A percentile compares a stretch with the other conserved stretches of the same genome.
These are phyloP conservation scores for Gadus chalcogrammus DNA, from an alignment of 2,113 vertebrate genomes.

Conservation along the genomic window DNA sequence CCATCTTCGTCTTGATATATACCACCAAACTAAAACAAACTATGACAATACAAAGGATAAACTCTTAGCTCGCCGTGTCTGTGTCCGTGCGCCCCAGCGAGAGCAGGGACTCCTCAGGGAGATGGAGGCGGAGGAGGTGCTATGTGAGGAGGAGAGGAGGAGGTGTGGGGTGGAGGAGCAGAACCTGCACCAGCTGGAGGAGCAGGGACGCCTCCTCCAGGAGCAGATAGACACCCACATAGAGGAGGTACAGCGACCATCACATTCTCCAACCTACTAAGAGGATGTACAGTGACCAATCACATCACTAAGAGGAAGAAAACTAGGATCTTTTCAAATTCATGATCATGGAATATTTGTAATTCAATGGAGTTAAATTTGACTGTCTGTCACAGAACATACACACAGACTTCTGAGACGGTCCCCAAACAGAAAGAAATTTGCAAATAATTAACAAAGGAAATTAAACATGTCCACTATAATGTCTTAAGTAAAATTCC, in stretches of 20 bases:
- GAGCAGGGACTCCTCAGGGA: slow-evolving; percentile 19
- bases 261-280: not conserved
- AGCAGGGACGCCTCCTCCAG: slow-evolving; percentile 28
- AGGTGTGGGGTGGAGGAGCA: slow-evolving; percentile 27
- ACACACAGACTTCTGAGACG: too few species aligned
- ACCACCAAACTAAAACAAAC: not conserved
- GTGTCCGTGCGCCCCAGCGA: slow-evolving; percentile 24
- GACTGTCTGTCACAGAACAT: too few species aligned
- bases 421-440: not conserved
- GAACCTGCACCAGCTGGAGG: slow-evolving; percentile 38
- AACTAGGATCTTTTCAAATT: too few species aligned
- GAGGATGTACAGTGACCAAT: too few species aligned
- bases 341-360: too few species aligned
- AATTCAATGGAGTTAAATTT: too few species aligned
- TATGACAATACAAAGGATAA: not conserved
- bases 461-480: not conserved
- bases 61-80: not conserved
- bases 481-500: not conserved
- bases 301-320: too few species aligned
- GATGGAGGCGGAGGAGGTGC: slow-evolving; percentile 15
- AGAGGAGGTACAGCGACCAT: slow-evolving; percentile 30
- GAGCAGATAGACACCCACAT: slow-evolving; percentile 30
- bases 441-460: not conserved
- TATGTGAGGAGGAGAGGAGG: slow-evolving; percentile 29
- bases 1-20: not conserved